Percentiles rank a stretch among this genome's conserved stretches.
Conservation (phyloP, 2,888 invertebrate genomes). For the Drosophila austrosaltans region DNA sequence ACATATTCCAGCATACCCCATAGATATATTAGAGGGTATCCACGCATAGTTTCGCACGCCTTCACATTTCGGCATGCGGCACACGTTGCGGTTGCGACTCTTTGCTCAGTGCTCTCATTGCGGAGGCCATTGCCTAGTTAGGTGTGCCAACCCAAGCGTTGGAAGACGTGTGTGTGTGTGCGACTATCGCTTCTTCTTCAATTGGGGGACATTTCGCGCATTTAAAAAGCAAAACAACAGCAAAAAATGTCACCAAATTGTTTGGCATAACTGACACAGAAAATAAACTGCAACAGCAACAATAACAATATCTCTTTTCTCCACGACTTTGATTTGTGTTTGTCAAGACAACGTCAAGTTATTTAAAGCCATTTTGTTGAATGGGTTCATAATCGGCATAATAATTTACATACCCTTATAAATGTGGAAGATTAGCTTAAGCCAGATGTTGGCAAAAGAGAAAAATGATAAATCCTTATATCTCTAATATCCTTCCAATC, state of each 20-base stretch:
- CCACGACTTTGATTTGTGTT: constrained; percentile 45
- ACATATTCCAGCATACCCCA: background rate
- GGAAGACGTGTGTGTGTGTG: constrained; percentile 40
- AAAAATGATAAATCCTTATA: too few species aligned
- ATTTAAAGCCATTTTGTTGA: constrained; percentile 54
- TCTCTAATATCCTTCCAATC: too few species aligned
- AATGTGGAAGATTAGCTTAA: background rate
- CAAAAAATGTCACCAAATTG: constrained; percentile 51
- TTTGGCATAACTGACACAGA: constrained; percentile 68
- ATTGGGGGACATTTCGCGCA: constrained; percentile 60
- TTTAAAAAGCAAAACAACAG: constrained; percentile 39
- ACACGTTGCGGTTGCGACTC: constrained; percentile 58
- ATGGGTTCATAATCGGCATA: constrained; percentile 45
- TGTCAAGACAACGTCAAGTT: constrained; percentile 71
- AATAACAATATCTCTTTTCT: constrained; percentile 48
- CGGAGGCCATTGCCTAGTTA: constrained; percentile 58
- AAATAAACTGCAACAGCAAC: background rate
- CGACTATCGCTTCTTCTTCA: constrained; percentile 28
- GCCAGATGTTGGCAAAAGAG: too few species aligned
- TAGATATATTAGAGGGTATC: constrained; percentile 33
- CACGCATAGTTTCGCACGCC: constrained; percentile 73
- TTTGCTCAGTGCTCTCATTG: constrained; percentile 65
- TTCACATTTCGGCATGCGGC: constrained; percentile 66
- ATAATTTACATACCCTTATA: constrained; percentile 18
- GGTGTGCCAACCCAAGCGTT: constrained; percentile 43